These are phyloP conservation scores for Lepus americanus DNA, from an alignment of 2,113 vertebrate species.

Conservation along the genomic window DNA sequence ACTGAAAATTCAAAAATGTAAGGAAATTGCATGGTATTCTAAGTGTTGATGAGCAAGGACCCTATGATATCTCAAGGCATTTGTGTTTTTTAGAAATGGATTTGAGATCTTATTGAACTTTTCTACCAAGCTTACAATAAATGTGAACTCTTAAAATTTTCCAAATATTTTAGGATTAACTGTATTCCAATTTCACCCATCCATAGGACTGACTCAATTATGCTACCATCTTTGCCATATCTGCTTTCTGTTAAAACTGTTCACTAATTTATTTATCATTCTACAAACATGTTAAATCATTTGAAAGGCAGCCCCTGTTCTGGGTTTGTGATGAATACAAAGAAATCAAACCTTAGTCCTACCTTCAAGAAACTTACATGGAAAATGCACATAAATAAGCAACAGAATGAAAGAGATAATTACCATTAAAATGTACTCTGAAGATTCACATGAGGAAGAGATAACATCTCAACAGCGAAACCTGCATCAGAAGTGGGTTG, in stretches of 20 bases:
- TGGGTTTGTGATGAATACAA: not conserved
- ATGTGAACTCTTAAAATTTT: conserved; percentile 32
- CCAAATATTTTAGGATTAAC: not conserved
- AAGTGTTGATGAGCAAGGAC: not conserved
- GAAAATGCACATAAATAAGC: not conserved
- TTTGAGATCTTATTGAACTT: not conserved
- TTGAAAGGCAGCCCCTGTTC: not conserved
- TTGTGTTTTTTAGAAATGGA: not conserved
- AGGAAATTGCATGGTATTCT: not conserved
- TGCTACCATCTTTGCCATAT: not conserved
- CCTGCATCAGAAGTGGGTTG: not conserved
- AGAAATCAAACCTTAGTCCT: not conserved
- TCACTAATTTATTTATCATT: not conserved
- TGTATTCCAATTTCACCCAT: not conserved
- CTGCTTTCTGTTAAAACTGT: not conserved
- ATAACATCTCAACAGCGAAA: not conserved
- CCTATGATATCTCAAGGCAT: not conserved
- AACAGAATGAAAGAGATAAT: not conserved
- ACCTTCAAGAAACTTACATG: not conserved
- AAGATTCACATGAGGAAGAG: not conserved
- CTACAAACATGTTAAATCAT: conserved; percentile 13
- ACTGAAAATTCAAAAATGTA: not conserved
- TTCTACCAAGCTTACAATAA: not conserved
- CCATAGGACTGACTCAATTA: not conserved
- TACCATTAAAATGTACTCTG: not conserved